These are phyloP conservation scores for Acleris laterana DNA, from an alignment of 2,888 invertebrate genomes.

Conservation along the genomic window DNA sequence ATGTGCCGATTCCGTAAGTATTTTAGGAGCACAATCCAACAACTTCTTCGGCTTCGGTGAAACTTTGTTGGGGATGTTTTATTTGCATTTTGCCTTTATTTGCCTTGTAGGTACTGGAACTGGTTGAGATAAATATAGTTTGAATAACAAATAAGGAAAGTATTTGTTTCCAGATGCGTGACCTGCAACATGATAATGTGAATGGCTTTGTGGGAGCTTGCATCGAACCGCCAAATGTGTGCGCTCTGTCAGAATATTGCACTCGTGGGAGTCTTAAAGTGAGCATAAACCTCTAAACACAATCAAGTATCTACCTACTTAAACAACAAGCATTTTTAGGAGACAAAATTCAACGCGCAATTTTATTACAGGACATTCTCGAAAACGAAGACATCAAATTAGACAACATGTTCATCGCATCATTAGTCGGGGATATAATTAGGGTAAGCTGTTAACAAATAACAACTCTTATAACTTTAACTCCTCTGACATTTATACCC, in stretches of 20 bases:
- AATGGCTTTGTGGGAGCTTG: slow-evolving; percentile 97
- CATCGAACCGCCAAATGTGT: slow-evolving; percentile 95
- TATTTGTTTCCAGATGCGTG: slow-evolving; percentile 88
- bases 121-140: slow-evolving; percentile 1
- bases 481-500: no score
- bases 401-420: slow-evolving; percentile 98
- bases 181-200: slow-evolving; percentile 95
- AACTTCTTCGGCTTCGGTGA: background rate
- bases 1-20: background rate
- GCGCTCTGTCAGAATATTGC: slow-evolving; percentile 95
- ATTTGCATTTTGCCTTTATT: slow-evolving; percentile 12
- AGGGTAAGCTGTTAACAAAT: slow-evolving; percentile 85
- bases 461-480: background rate
- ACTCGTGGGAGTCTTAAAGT: slow-evolving; percentile 96
- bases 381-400: slow-evolving; percentile 97
- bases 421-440: slow-evolving; percentile 96
- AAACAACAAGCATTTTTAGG: no score
- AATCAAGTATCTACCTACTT: no score
- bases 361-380: slow-evolving; percentile 90
- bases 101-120: background rate
- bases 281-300: background rate
- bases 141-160: background rate
- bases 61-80: slow-evolving; percentile 9
- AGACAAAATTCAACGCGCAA: no score
- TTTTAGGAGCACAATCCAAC: background rate